Evolutionary conservation across 2,797 vertebrate species (phyloP), one percentile per base, ranked within the genome.

Genomic region (Myotis pilosus): DNA sequence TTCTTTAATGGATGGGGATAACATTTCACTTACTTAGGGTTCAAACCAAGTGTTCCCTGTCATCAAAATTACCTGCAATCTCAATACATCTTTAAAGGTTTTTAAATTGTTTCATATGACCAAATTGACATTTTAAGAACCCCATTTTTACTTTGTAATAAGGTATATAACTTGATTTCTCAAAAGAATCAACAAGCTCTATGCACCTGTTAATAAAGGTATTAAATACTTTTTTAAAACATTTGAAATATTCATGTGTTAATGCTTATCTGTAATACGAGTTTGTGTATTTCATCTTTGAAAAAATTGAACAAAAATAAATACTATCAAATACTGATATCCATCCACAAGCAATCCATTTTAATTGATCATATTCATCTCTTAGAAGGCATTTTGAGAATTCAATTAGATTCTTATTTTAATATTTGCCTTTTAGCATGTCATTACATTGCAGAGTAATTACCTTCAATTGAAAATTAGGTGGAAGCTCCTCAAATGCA

Each of bases 241-340:
- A 57, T 55, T 68, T 69, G 38, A 89, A 76, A 87, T 93, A 86
- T 55, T 81, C 36, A 76, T 93, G 57, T 82, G 51, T 89, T 95
- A 87, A 92, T 62, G 53, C 6, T 85, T 78, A 85, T 87, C 60
- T 60, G 25, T 81, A 93, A 80, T 87, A 38, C 92, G 8, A 92
- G 44, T 81, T 91, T 92, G 38, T 88, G 60, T 51, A 92, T 87
- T 89, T 87, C 36, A 69, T 95, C 25, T 95, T 68, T 89, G 36
- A 94, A 76, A 68, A 89, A 23, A n/a, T 17, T 11, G n/a, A 82
- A 71, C 55, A 38, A 20, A 62, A 22, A 68, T 69, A 85, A 82
- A 49, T 64, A 71, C 69, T 86, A 44, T n/a, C 51, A 62, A 33
- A 30, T 92, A 92, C 60, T 92, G 68, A 62, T 89, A 92, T 76